These are phyloP conservation scores for Lampris megalopsis DNA, from an alignment of 2,113 vertebrate genomes.

Conservation along the genomic window DNA sequence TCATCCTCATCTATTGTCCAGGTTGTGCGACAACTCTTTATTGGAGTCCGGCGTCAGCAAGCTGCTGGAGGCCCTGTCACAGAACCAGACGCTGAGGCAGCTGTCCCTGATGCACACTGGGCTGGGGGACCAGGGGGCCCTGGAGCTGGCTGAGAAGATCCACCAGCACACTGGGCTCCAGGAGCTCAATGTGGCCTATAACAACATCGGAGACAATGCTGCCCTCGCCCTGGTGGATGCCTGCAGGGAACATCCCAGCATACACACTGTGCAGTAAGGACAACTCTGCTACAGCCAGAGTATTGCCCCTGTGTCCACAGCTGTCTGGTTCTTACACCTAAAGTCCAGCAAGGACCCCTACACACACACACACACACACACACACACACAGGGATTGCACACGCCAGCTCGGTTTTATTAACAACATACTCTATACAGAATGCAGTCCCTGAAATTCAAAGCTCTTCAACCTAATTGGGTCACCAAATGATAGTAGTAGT, in stretches of 20 bases:
- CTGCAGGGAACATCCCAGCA: conserved; percentile 84
- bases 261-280: conserved; percentile 50
- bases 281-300: background rate
- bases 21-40: conserved; percentile 91
- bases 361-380: too few species aligned
- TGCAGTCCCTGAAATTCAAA: too few species aligned
- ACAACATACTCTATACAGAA: too few species aligned
- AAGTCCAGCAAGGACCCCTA: too few species aligned
- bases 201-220: conserved; percentile 86
- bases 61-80: conserved; percentile 85
- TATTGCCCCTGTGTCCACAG: too few species aligned
- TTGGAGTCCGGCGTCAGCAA: conserved; percentile 77
- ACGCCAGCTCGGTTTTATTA: too few species aligned
- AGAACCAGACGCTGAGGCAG: conserved; percentile 85
- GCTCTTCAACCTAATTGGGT: too few species aligned
- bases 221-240: conserved; percentile 88
- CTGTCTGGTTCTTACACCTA: too few species aligned
- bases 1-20: conserved; percentile 46
- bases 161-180: conserved; percentile 80
- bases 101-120: conserved; percentile 91
- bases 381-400: too few species aligned
- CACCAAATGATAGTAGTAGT: too few species aligned
- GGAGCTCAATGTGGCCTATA: conserved; percentile 95
- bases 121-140: conserved; percentile 84
- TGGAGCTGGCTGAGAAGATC: conserved; percentile 84